phyloP scores from a whole-genome alignment of 2,888 invertebrate species.

The Diarsia mendica region DNA sequence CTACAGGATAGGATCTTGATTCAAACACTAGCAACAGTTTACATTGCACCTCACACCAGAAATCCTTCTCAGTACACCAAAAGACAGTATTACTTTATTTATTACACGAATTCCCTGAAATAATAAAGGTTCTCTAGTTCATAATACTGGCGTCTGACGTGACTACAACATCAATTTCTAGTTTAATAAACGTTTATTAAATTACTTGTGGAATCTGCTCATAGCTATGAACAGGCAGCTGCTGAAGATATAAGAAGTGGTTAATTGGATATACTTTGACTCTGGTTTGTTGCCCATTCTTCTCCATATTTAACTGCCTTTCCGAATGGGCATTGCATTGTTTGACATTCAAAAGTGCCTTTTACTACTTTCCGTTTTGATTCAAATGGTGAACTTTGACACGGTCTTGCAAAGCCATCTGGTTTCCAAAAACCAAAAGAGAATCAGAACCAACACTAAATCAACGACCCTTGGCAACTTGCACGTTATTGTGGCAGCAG shows the following conservation, averaged over 20 bases:
- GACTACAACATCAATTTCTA: slow-evolving; percentile 4
- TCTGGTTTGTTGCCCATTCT: not conserved
- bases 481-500: not conserved
- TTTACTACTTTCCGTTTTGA: not conserved
- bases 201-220: slow-evolving; percentile 11
- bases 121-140: not conserved
- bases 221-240: not conserved
- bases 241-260: not conserved
- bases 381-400: not conserved
- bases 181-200: slow-evolving; percentile 12
- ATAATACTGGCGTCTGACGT: not conserved
- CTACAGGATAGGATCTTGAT: not conserved
- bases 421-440: not conserved
- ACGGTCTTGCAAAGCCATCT: not conserved
- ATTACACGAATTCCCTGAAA: not conserved
- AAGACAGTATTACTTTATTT: not conserved
- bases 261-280: not conserved
- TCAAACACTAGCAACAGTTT: not conserved
- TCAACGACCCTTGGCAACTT: not conserved
- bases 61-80: not conserved
- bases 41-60: not conserved
- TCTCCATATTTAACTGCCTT: not conserved
- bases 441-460: not conserved
- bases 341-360: not conserved
- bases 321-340: not conserved